Evolutionary conservation across 2,113 vertebrate species (phyloP).

Genomic region (Dipodomys stephensi): DNA sequence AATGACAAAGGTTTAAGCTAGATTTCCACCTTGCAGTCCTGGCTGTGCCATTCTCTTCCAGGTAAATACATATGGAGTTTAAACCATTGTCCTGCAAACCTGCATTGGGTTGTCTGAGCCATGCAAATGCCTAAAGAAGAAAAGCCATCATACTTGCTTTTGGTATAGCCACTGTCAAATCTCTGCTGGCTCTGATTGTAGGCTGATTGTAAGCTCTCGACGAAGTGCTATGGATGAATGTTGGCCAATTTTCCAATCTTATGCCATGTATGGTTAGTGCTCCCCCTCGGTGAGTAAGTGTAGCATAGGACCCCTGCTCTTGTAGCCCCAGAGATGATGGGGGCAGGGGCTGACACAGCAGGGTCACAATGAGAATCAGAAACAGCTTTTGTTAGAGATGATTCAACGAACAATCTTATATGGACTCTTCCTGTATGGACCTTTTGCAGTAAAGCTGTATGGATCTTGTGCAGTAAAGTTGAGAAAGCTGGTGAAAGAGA

Average conservation of each 20-base stretch:
- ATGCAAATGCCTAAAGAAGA: background rate
- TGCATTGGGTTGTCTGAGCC: background rate
- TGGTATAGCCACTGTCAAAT: background rate
- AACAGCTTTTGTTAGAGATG: background rate
- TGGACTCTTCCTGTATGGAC: background rate
- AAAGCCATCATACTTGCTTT: background rate
- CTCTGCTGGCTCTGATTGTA: background rate
- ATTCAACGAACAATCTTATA: background rate
- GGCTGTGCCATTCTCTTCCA: background rate
- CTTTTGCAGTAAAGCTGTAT: background rate
- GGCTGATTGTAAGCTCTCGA: background rate
- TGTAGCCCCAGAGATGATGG: background rate
- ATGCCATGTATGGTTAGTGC: background rate
- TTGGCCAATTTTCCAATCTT: background rate
- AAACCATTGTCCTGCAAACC: background rate
- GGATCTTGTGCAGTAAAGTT: background rate
- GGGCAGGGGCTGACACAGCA: background rate
- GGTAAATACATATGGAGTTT: background rate
- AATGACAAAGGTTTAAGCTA: background rate
- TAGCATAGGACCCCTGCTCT: background rate
- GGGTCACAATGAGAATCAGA: background rate
- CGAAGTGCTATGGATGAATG: background rate
- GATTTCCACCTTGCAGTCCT: conserved; percentile 18
- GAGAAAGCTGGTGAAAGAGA: background rate
- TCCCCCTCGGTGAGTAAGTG: background rate